Evolutionary conservation across 1,140 invertebrate genomes (phyloP).

Genomic region (Leguminivora glycinivorella): DNA sequence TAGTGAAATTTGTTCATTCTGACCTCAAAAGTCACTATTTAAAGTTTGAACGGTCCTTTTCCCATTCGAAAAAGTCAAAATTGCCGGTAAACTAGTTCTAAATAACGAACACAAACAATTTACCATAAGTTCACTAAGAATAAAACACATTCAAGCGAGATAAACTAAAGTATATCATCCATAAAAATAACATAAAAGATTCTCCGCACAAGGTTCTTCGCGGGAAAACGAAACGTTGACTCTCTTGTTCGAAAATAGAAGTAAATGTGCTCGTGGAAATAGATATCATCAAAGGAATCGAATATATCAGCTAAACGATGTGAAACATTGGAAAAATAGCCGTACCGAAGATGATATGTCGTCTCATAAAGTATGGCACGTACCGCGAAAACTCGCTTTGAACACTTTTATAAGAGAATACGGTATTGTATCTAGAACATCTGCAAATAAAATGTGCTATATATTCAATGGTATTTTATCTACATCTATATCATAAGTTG

Average conservation of each 20-base stretch:
- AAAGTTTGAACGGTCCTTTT: too few species aligned
- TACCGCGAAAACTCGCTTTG: conserved; percentile 24
- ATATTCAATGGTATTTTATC: too few species aligned
- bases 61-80: too few species aligned
- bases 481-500: too few species aligned
- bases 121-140: too few species aligned
- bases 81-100: too few species aligned
- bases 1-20: too few species aligned
- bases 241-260: conserved; percentile 12
- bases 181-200: background rate
- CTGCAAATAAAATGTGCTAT: background rate
- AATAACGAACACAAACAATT: too few species aligned
- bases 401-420: background rate
- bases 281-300: conserved; percentile 41
- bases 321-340: conserved; percentile 46
- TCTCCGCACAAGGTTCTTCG: background rate
- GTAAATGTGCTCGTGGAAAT: conserved; percentile 22
- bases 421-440: background rate
- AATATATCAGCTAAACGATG: conserved; percentile 46
- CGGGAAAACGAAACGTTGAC: background rate
- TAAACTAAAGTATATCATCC: background rate
- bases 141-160: too few species aligned
- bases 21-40: too few species aligned
- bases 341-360: conserved; percentile 45
- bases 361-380: conserved; percentile 35